phyloP scores from a whole-genome alignment of 2,797 vertebrate genomes.

The Orientallactaga sibirica region DNA sequence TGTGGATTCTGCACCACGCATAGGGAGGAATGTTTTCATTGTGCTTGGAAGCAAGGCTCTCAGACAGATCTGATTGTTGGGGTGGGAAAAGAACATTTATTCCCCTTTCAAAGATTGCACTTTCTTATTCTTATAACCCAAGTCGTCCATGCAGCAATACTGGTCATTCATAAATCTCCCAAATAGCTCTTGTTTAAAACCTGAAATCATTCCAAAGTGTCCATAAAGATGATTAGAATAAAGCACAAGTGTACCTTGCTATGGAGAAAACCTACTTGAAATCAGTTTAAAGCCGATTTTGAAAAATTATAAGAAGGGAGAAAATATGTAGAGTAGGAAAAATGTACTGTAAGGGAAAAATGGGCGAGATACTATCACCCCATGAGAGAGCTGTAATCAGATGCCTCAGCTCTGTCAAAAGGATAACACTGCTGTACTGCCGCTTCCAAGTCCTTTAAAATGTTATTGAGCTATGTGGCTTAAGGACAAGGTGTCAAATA shows the following conservation, averaged over 20 bases:
- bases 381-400: constrained; percentile 30
- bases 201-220: constrained; percentile 76
- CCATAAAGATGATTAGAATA: constrained; percentile 81
- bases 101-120: constrained; percentile 51
- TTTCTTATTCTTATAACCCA: constrained; percentile 63
- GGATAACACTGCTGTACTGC: neutral
- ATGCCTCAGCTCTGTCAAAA: constrained; percentile 23
- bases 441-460: constrained; percentile 12
- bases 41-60: neutral
- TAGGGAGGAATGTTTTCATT: neutral
- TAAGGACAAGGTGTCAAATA: neutral
- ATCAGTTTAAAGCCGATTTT: constrained; percentile 68
- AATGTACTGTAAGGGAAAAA: constrained; percentile 58
- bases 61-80: neutral
- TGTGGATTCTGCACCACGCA: neutral
- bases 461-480: neutral
- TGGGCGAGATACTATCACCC: constrained; percentile 41
- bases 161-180: constrained; percentile 58
- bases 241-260: constrained; percentile 39
- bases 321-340: constrained; percentile 75
- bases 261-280: constrained; percentile 68
- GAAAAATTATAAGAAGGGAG: constrained; percentile 65
- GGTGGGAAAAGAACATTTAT: constrained; percentile 18
- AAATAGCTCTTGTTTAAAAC: constrained; percentile 73
- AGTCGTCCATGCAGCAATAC: constrained; percentile 65